Conservation (phyloP, 1,140 invertebrate species). For the Sycophila sp. region DNA sequence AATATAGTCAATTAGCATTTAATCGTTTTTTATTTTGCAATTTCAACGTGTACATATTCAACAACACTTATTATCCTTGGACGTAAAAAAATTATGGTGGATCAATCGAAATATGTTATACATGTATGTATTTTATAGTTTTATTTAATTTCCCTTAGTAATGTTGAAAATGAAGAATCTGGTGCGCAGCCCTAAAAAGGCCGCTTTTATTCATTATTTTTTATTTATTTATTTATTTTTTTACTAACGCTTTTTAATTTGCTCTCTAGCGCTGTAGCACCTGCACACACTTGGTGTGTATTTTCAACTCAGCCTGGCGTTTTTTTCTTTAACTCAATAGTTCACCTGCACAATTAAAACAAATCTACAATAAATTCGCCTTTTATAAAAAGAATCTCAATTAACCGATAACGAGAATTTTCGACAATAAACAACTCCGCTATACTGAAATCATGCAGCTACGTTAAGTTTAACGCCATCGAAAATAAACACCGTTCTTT, state of each 20-base stretch:
- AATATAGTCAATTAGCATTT: constrained; percentile 19
- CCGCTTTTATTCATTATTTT: not conserved
- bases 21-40: constrained; percentile 48
- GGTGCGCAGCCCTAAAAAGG: constrained; percentile 8
- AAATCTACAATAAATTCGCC: constrained; percentile 15
- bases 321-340: not conserved
- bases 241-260: not conserved
- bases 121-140: constrained; percentile 19
- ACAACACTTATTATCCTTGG: constrained; percentile 48
- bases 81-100: constrained; percentile 46
- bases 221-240: not conserved
- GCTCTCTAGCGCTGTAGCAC: constrained; percentile 18
- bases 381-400: constrained; percentile 20
- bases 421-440: too few species aligned
- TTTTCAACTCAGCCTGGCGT: constrained; percentile 1
- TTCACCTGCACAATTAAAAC: too few species aligned
- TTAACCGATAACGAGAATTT: too few species aligned
- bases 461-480: too few species aligned
- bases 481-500: too few species aligned
- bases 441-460: too few species aligned
- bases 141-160: constrained; percentile 6
- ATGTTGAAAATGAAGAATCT: constrained; percentile 24
- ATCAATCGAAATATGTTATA: constrained; percentile 23
- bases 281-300: constrained; percentile 32
- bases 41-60: constrained; percentile 49